Base-by-base conservation (phyloP, 1,140 invertebrate genomes). In the Cryptotermes secundus region DNA sequence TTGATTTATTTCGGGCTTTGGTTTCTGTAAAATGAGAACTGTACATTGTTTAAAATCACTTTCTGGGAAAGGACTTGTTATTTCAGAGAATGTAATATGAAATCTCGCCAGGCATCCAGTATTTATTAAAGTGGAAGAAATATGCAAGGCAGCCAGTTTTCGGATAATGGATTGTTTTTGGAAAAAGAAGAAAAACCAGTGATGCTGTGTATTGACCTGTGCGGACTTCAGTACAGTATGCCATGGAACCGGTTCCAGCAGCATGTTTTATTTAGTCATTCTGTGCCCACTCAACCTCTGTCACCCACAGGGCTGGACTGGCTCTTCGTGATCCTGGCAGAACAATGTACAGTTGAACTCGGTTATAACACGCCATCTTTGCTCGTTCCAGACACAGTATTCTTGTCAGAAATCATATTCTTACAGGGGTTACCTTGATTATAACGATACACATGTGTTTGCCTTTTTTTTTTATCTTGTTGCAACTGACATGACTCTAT, bases 231-330 rank as follows among this genome's bases (percentile, higher is more conserved):
- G 59, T 72, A 72, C 26, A 31, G 14, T 72, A 72, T 72, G 59
- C n/a, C 59, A n/a, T 26, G n/a, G 59, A 72, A 72, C 59, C 59
- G 59, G 59, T 72, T 72, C 59, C 59, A 72, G 59, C 59, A 72
- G n/a, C 59, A 9, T 31, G 59, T 72, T n/a, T 72, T 72, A 72
- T 72, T 72, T 72, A 72, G 59, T 72, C 26, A 72, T 12, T 72
- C 26, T 72, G 26, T 72, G 59, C 59, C n/a, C 59, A 31, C 59
- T 72, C 53, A 4, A 59, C 19, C 53, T 59, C 53, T 19, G 19
- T 59, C 53, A 59, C 19, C 19, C 59, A 12, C 59, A n/a, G 59
- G 3, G 59, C 59, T 14, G 59, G 59, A 72, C n/a, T 31, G 59
- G 59, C 53, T 59, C 53, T 59, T 26, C 16, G 53, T 59, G 53